Evolutionary conservation across 2,797 vertebrate genomes (phyloP).

Genomic region (Caiman crocodilus): DNA sequence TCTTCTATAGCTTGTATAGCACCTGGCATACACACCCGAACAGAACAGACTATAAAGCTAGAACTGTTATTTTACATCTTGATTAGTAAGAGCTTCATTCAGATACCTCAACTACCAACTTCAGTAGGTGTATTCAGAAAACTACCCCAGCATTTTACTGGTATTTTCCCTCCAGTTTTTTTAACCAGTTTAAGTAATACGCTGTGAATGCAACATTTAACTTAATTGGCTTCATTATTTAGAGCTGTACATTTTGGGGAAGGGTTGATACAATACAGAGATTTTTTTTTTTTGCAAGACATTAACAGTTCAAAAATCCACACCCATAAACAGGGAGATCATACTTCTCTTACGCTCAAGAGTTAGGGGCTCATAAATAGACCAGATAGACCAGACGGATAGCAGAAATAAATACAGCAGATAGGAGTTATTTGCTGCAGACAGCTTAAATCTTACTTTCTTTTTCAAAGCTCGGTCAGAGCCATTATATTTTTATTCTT

Average conservation of each 20-base stretch:
- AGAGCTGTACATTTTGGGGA: background rate
- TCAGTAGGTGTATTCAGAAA: slow-evolving; percentile 29
- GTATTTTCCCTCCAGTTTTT: background rate
- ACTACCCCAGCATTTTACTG: background rate
- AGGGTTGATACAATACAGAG: background rate
- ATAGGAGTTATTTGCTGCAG: background rate
- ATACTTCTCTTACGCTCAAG: background rate
- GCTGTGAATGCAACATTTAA: background rate
- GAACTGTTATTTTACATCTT: background rate
- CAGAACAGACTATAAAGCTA: background rate
- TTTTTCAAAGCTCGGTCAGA: background rate
- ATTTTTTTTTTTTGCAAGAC: background rate
- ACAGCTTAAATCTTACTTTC: background rate
- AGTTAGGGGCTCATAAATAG: background rate
- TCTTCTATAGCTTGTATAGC: background rate
- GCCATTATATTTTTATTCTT: background rate
- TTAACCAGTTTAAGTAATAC: background rate
- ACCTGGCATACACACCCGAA: background rate
- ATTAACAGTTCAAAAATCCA: background rate
- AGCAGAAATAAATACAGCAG: background rate
- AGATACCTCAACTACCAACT: background rate
- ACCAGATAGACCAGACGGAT: background rate
- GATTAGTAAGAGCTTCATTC: slow-evolving; percentile 6
- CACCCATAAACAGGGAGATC: background rate
- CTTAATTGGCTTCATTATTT: background rate